Conservation (phyloP, 2,888 invertebrate species). For the Papilio elwesi region DNA sequence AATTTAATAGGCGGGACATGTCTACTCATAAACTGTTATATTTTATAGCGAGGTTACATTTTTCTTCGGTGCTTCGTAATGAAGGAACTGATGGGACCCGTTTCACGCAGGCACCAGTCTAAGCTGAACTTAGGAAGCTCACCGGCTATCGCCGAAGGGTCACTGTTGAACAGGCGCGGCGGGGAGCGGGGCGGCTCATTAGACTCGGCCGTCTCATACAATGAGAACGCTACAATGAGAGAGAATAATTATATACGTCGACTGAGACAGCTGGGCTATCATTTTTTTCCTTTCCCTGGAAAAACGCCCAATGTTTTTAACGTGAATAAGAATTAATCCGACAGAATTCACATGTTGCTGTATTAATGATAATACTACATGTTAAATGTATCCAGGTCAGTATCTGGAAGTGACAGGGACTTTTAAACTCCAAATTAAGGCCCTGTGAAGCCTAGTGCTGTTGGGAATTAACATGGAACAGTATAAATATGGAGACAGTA, state of each 20-base stretch:
- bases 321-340: slow-evolving; percentile 59
- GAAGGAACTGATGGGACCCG: slow-evolving; percentile 51
- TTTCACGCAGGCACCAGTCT: slow-evolving; percentile 42
- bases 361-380: too few relatives aligned
- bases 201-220: slow-evolving; percentile 53
- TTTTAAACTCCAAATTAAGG: too few relatives aligned
- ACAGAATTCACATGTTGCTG: too few relatives aligned
- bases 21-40: slow-evolving; percentile 40
- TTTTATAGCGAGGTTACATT: slow-evolving; percentile 51
- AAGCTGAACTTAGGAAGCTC: slow-evolving; percentile 23
- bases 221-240: slow-evolving; percentile 57
- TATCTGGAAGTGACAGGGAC: too few relatives aligned
- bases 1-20: slow-evolving; percentile 37
- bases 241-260: slow-evolving; percentile 56
- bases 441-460: too few relatives aligned
- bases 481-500: too few relatives aligned
- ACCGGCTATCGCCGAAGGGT: neutral
- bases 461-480: too few relatives aligned
- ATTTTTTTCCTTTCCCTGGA: slow-evolving; percentile 54
- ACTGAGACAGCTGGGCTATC: slow-evolving; percentile 53
- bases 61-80: slow-evolving; percentile 51
- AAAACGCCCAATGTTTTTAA: slow-evolving; percentile 62
- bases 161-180: neutral
- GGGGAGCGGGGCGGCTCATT: slow-evolving; percentile 42
- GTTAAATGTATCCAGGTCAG: too few relatives aligned